A percentile compares a stretch with the other conserved stretches of the same genome.
These are phyloP conservation scores for Microctonus aethiopoides DNA, from an alignment of 2,888 invertebrate species.

Conservation along the genomic window DNA sequence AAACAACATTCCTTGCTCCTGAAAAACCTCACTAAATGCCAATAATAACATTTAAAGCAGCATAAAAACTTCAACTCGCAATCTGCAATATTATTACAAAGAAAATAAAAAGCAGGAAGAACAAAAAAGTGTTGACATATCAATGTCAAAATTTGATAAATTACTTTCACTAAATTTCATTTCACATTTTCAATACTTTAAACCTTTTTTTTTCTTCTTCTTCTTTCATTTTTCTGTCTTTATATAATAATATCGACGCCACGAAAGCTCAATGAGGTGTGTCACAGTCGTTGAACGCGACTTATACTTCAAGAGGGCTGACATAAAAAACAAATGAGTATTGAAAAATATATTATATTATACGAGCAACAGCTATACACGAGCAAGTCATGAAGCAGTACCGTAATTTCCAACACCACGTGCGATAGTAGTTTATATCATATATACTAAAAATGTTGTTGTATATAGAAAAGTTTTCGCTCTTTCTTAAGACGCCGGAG, in stretches of 20 bases:
- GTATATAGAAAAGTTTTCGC: background rate
- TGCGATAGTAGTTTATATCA: too few species aligned
- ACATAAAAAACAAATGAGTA: background rate
- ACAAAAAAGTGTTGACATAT: background rate
- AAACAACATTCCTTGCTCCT: too few species aligned
- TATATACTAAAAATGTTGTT: background rate
- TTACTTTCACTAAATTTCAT: background rate
- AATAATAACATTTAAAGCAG: too few species aligned
- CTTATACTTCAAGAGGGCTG: background rate
- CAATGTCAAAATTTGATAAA: background rate
- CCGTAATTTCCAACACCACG: constrained; percentile 10
- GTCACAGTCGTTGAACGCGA: background rate
- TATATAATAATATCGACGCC: background rate
- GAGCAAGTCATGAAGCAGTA: constrained; percentile 3
- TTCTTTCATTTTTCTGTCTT: background rate
- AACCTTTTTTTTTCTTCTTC: background rate
- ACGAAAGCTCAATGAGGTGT: background rate
- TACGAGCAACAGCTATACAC: background rate
- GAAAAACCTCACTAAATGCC: too few species aligned
- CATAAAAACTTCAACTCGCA: too few species aligned
- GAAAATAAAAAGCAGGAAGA: too few species aligned
- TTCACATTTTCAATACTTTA: background rate
- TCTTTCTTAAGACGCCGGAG: constrained; percentile 9
- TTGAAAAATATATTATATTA: constrained; percentile 3
- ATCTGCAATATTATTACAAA: background rate